Conservation (phyloP, 2,113 vertebrate genomes). For the Antidorcas marsupialis region DNA sequence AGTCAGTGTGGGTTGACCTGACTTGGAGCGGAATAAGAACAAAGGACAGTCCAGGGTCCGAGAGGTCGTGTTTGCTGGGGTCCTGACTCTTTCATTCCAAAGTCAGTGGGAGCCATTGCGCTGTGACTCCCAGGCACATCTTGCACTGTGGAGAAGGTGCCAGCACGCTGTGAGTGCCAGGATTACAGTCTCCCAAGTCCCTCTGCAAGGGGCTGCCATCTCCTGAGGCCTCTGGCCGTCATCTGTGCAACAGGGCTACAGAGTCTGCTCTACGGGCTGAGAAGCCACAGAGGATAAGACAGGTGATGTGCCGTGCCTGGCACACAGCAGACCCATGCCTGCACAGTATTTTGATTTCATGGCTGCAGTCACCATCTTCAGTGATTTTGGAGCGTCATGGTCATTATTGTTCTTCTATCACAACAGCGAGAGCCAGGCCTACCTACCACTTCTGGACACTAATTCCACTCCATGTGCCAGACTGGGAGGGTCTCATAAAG, state of each 20-base stretch:
- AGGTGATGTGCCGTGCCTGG: fast-evolving
- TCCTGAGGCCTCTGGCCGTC: fast-evolving
- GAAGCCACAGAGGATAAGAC: background rate
- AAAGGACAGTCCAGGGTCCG: background rate
- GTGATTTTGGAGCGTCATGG: fast-evolving
- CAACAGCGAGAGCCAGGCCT: background rate
- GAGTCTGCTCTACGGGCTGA: no score
- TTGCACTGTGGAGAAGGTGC: fast-evolving
- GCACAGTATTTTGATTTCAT: no score
- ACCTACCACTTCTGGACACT: background rate
- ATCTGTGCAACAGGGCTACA: fast-evolving
- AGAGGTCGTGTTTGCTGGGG: fast-evolving
- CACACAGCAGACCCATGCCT: background rate
- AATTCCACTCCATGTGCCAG: fast-evolving
- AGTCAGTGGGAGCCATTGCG: background rate
- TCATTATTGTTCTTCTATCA: fast-evolving
- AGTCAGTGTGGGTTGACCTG: fast-evolving
- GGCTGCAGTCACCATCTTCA: no score
- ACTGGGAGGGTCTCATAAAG: fast-evolving
- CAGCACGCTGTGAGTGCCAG: fast-evolving
- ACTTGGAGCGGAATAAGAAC: background rate
- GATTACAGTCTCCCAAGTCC: fast-evolving
- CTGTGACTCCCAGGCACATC: fast-evolving
- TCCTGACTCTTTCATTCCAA: background rate
- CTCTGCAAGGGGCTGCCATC: fast-evolving